Evolutionary conservation across 64 coral and sea anemone genomes (phyloP), one percentile per base, ranked within the genome.

Genomic region (Trachythela sp.): DNA sequence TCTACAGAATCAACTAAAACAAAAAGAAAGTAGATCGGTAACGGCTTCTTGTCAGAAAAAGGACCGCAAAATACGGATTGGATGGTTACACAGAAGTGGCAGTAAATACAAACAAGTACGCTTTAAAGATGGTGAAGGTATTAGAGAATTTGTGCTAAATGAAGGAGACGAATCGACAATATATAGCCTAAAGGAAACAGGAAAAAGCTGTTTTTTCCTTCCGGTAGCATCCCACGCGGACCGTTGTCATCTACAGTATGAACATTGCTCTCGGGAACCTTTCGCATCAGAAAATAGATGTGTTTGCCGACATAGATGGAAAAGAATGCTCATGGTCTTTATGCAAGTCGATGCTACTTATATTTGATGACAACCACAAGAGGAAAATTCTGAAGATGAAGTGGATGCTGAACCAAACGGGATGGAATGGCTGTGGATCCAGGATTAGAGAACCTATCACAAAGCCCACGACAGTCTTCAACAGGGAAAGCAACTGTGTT

Each of bases 271-370:
- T 84, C 33, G 76, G 76, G 17, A 83, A 83, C 32, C 33, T 84
- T 40, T n/a, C 6, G n/a, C 83, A 84, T 1, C 37, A 84, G 35
- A 39, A 42, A 36, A 20, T 84, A 40, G 1, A 84, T 22, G 39
- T 36, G 2, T 84, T 84, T 43, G n/a, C 39, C 24, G 83, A 84
- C 39, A 40, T 29, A 36, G 36, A 40, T 84, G 83, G 36, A 22
- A 48, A 26, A 18, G 39, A 84, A n/a, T 84, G 83, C 48, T 26
- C 83, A 84, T 84, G 83, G 83, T 30, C 38, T 84, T 26, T 40
- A 41, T 83, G 83, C 8, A 84, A 84, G 83, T 10, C 39, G 83
- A 14, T 84, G 39, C 37, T 84, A 84, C 83, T 29, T 84, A 45
- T 84, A 45, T 84, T 84, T 84, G 4, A 64, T 64, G 56, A 64